Percentiles rank a stretch among this genome's conserved stretches.
Conservation (phyloP, 2,797 vertebrate genomes). For the Hirundo rustica region DNA sequence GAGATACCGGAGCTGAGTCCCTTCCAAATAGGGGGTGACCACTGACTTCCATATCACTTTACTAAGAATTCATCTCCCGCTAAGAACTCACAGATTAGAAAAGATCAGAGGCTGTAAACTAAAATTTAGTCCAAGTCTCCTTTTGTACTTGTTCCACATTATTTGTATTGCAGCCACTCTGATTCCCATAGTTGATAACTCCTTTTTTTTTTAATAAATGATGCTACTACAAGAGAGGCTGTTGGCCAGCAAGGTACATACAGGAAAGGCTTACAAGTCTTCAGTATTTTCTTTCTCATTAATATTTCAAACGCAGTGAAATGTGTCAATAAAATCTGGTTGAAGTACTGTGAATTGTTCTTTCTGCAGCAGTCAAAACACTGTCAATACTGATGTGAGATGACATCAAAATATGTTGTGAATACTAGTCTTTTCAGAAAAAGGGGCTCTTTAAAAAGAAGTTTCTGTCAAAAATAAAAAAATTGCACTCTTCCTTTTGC, state of each 20-base stretch:
- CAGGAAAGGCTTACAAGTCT: not conserved
- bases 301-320: constrained; percentile 47
- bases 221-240: not conserved
- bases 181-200: not conserved
- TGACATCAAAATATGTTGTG: constrained; percentile 63
- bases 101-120: not conserved
- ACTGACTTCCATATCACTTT: not conserved
- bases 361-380: constrained; percentile 52
- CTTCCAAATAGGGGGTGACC: accelerated
- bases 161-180: not conserved
- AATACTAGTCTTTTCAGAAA: constrained; percentile 45
- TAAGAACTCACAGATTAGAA: not conserved
- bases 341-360: not conserved
- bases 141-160: not conserved
- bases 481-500: constrained; percentile 42
- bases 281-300: constrained; percentile 32
- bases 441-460: constrained; percentile 38
- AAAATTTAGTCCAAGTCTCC: not conserved
- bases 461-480: constrained; percentile 51
- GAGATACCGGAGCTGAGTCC: not conserved
- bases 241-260: not conserved
- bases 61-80: not conserved
- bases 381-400: constrained; percentile 55
- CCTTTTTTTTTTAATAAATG: not conserved
- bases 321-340: constrained; percentile 43